These are phyloP conservation scores for Adineta ricciae DNA, from an alignment of 2,888 invertebrate species.

Conservation along the genomic window DNA sequence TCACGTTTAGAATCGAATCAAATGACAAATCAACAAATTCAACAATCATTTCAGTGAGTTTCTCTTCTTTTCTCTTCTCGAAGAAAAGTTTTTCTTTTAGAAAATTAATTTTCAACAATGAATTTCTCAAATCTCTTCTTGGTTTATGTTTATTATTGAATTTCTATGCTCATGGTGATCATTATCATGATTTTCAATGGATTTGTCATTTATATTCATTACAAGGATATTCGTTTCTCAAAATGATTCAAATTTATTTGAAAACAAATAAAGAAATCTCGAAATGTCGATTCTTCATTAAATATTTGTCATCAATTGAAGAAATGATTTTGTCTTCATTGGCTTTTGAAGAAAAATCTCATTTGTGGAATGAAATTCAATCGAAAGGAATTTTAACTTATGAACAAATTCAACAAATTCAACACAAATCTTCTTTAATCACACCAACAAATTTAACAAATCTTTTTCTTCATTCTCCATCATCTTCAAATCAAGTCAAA, in stretches of 20 bases:
- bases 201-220: neutral
- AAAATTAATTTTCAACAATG: neutral
- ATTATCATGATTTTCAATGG: conserved; percentile 1
- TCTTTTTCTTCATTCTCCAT: neutral
- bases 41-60: neutral
- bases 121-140: neutral
- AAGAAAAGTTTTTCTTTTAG: neutral
- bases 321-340: neutral
- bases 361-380: neutral
- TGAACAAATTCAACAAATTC: neutral
- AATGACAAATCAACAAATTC: neutral
- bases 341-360: neutral
- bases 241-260: neutral
- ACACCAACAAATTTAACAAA: neutral
- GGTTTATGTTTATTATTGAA: neutral
- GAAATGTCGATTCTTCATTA: neutral
- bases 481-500: neutral
- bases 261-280: neutral
- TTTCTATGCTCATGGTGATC: neutral
- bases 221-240: neutral
- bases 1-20: neutral
- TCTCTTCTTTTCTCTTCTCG: neutral
- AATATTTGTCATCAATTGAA: neutral
- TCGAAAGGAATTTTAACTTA: neutral
- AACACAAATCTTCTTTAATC: neutral